A percentile compares a stretch with the other conserved stretches of the same genome.
Evolutionary conservation across 2,888 invertebrate species (phyloP).

Genomic region (Acanthosepion esculentum): DNA sequence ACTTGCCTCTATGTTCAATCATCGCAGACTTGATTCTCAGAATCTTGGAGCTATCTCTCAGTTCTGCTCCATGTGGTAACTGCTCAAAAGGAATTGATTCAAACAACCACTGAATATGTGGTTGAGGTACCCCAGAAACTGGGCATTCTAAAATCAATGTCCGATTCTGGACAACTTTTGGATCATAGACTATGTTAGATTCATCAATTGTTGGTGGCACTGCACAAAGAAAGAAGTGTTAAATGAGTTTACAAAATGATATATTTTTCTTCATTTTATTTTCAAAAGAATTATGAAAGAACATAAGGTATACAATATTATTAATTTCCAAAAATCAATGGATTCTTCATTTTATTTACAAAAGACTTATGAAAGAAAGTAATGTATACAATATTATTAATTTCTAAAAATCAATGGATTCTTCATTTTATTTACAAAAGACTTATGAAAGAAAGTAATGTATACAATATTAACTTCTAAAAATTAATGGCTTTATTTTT

Average conservation of each 20-base stretch:
- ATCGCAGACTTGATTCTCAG: constrained; percentile 56
- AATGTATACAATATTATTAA: no score
- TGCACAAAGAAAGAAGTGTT: constrained; percentile 52
- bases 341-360: no score
- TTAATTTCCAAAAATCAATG: no score
- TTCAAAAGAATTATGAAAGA: no score
- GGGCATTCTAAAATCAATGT: constrained; percentile 75
- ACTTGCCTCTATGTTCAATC: constrained; percentile 48
- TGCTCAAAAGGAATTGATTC: constrained; percentile 59
- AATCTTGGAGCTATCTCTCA: constrained; percentile 52
- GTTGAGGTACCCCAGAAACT: constrained; percentile 75
- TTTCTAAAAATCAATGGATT: no score
- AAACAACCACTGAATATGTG: constrained; percentile 72
- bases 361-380: no score
- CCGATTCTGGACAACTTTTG: constrained; percentile 70
- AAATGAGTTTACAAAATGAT: not conserved
- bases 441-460: no score
- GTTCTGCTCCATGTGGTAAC: not conserved
- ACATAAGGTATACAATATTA: no score
- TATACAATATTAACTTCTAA: no score
- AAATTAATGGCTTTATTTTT: no score
- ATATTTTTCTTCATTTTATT: no score
- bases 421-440: no score
- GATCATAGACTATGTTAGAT: constrained; percentile 70
- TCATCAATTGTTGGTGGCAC: constrained; percentile 71